These are phyloP conservation scores for Sebastes fasciatus DNA, from an alignment of 2,113 vertebrate species.

Conservation along the genomic window DNA sequence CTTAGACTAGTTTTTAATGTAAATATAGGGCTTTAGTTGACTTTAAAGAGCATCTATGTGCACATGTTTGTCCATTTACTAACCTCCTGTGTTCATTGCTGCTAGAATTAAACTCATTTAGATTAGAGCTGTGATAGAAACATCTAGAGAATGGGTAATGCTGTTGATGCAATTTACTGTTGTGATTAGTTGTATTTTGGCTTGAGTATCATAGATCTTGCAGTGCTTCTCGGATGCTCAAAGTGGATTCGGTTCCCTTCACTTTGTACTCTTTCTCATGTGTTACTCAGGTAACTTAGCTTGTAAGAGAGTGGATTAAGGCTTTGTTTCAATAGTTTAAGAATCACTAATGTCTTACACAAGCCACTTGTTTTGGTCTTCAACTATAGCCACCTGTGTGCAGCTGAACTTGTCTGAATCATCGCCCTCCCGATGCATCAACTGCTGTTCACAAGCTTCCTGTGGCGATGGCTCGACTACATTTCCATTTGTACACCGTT, in stretches of 20 bases:
- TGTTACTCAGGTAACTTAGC: not conserved
- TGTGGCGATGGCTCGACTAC: conserved; percentile 8
- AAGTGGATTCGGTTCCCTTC: not conserved
- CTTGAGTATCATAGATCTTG: too few relatives aligned
- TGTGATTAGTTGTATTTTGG: too few relatives aligned
- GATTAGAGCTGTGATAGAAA: not conserved
- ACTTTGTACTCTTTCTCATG: not conserved
- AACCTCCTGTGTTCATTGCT: not conserved
- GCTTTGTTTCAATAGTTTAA: not conserved
- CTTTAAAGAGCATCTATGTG: not conserved
- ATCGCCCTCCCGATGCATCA: conserved; percentile 4
- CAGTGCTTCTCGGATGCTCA: not conserved
- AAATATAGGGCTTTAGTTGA: not conserved
- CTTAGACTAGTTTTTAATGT: not conserved
- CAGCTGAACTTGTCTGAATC: conserved; percentile 28
- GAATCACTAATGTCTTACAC: not conserved
- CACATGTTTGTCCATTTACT: not conserved
- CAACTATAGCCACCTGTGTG: not conserved
- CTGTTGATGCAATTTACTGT: not conserved
- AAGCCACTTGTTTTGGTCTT: not conserved
- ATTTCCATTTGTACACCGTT: conserved; percentile 33
- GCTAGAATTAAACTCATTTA: not conserved
- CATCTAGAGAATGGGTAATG: not conserved
- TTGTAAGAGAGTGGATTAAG: not conserved
- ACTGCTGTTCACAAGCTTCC: conserved; percentile 32